phyloP scores from a whole-genome alignment of 2,888 invertebrate genomes.

The Limnephilus lunatus region DNA sequence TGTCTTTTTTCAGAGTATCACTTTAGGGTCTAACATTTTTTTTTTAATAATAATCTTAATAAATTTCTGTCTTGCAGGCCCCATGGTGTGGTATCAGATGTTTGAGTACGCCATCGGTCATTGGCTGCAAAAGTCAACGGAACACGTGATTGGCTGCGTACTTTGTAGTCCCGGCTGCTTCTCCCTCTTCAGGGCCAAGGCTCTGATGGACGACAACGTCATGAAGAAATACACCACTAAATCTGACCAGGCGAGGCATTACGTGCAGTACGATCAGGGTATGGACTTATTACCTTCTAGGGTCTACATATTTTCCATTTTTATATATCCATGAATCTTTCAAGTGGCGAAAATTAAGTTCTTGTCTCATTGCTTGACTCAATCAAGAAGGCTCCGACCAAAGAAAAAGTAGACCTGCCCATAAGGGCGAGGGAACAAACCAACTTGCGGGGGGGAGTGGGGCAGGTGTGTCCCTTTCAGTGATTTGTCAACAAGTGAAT shows the following conservation, averaged over 20 bases:
- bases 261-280: constrained; percentile 99
- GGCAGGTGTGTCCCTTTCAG: too few relatives aligned
- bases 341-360: not conserved
- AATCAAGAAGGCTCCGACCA: too few relatives aligned
- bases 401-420: too few relatives aligned
- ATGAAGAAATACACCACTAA: constrained; percentile 96
- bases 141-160: constrained; percentile 99
- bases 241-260: constrained; percentile 96
- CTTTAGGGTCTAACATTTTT: not conserved
- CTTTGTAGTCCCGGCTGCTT: constrained; percentile 99
- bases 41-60: not conserved
- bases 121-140: constrained; percentile 99
- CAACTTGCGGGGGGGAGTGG: too few relatives aligned
- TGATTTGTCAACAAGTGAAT: too few relatives aligned
- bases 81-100: constrained; percentile 99
- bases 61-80: constrained; percentile 76
- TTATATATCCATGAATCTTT: too few relatives aligned
- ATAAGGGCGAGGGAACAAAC: too few relatives aligned
- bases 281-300: constrained; percentile 62
- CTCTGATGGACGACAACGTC: constrained; percentile 99
- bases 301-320: too few relatives aligned
- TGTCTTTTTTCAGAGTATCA: not conserved
- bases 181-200: constrained; percentile 97
- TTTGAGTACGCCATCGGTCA: constrained; percentile 99
- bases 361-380: too few relatives aligned